Base-by-base conservation (phyloP, 2,797 vertebrate species). In the Sebastiscus albofasciatus region DNA sequence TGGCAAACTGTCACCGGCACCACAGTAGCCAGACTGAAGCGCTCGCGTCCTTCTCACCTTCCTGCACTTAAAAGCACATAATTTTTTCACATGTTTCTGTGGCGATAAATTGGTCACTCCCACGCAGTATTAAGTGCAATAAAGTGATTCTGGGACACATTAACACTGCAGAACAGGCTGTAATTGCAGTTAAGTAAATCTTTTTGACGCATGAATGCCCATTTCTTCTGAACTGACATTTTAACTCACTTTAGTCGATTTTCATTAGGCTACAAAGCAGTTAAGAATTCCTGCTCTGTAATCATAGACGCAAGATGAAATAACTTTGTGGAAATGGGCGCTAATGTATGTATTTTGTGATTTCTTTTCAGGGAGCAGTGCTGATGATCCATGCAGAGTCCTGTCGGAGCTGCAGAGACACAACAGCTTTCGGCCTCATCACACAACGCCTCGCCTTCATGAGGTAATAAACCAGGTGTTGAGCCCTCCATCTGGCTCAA, bases 401-500 rank as follows among this genome's bases (percentile, higher is more conserved):
- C 79, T 55, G 33, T 33, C 18, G 0, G 26, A 64, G 72, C 58
- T 61, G 29, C 61, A 52, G 55, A 67, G 65, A 81, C 85, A 81
- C 85, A 72, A 79, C 73, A 75, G 69, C 75, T 74, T 76, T 72
- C 24, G 9, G 58, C 55, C 80, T 80, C 80, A 64, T 89, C 76
- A n/a, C 75, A 61, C 86, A 77, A 68, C 85, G 73, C 88, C 72
- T 86, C 61, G 26, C 73, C 85, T 86, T 87, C 75, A 70, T 36
- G 75, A 79, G 80, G 83, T 82, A 85, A 87, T 89, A 92, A 85
- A 83, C 59, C 84, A 86, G 76, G 58, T 86, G 89, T 34, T 56
- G 78, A 82, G 71, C 55, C 54, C 58, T 66, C 75, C 42, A 8
- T 62, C 68, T 79, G 79, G 22, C 77, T 55, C 73, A 6, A 8